Evolutionary conservation across 2,113 vertebrate species (phyloP).

Genomic region (Ranitomeya imitator): DNA sequence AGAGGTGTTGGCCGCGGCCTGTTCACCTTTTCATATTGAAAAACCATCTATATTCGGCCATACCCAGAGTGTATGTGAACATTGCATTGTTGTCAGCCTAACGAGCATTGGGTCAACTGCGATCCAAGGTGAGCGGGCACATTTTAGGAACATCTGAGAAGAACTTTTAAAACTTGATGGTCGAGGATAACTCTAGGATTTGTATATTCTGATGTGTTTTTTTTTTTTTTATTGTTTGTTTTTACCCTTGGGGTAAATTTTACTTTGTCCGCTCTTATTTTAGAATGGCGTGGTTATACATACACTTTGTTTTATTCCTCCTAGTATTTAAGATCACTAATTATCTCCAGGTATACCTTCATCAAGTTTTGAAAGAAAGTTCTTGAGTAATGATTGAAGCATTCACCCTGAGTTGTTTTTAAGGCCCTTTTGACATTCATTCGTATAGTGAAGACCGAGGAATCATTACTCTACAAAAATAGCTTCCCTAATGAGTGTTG

Average conservation of each 20-base stretch:
- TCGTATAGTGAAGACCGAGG: constrained; percentile 45
- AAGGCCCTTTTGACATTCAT: constrained; percentile 55
- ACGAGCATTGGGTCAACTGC: no score
- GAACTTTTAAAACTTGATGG: not conserved
- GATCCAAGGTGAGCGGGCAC: no score
- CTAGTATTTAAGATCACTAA: constrained; percentile 15
- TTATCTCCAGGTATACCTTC: constrained; percentile 9
- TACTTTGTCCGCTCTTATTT: not conserved
- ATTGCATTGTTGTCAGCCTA: no score
- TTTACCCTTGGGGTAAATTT: no score
- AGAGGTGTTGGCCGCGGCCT: no score
- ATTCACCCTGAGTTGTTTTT: constrained; percentile 49
- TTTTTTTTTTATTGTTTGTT: not conserved
- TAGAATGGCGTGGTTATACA: not conserved
- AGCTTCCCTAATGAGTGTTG: constrained; percentile 55
- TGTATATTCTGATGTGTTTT: not conserved
- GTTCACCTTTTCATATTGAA: no score
- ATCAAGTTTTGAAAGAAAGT: constrained; percentile 50
- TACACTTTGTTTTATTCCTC: not conserved
- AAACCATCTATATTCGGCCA: no score
- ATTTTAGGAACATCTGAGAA: not conserved
- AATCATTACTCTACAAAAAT: constrained; percentile 56
- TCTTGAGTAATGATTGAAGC: constrained; percentile 53
- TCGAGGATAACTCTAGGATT: not conserved
- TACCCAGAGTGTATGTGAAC: no score